A percentile compares a stretch with the other conserved stretches of the same genome.
Conservation (phyloP, 1,140 invertebrate species). For the Drosophila takahashii region DNA sequence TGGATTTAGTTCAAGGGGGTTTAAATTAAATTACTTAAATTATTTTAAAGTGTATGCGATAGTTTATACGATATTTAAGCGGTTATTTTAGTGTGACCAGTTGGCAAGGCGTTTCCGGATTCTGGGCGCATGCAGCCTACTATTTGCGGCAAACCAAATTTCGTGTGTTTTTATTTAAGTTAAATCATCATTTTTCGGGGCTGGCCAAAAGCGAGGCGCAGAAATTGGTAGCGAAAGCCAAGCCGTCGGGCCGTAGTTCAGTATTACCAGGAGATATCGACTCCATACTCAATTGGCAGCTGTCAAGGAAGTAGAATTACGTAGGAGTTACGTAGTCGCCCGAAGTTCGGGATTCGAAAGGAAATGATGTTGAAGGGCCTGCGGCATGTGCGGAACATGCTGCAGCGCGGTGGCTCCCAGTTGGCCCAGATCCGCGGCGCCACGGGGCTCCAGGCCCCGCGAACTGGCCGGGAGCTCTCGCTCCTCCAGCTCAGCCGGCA, state of each 20-base stretch:
- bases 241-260: neutral
- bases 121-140: neutral
- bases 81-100: neutral
- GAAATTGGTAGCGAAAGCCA: neutral
- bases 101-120: neutral
- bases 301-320: constrained; percentile 68
- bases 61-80: neutral
- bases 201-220: neutral
- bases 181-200: constrained; percentile 21
- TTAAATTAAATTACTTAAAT: no score
- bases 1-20: neutral
- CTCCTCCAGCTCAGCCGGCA: constrained; percentile 60
- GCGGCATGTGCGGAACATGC: constrained; percentile 67
- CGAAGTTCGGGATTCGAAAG: constrained; percentile 17
- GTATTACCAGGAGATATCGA: neutral
- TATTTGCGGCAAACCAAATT: constrained; percentile 20
- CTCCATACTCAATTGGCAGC: neutral
- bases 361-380: constrained; percentile 68
- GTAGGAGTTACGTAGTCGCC: constrained; percentile 44
- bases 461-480: constrained; percentile 1
- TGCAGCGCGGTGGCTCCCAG: constrained; percentile 63
- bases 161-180: constrained; percentile 26
- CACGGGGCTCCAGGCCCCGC: neutral
- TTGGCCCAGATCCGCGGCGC: constrained; percentile 26
- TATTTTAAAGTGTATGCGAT: no score